Conservation (phyloP, 2,113 vertebrate genomes). For the Miniopterus natalensis region DNA sequence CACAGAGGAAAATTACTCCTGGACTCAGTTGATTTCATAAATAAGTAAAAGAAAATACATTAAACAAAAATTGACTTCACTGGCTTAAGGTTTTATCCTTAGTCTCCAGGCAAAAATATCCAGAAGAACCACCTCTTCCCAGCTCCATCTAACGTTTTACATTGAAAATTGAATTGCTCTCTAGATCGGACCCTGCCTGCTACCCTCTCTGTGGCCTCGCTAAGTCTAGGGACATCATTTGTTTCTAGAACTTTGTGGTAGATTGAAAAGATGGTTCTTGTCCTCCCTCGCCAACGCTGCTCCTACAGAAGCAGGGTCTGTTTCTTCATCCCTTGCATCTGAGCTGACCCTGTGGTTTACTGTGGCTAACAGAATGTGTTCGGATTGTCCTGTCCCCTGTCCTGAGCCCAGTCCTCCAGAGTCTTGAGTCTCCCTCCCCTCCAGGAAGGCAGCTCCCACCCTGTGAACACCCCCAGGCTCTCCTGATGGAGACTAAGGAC, state of each 20-base stretch:
- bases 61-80: neutral
- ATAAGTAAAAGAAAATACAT: conserved; percentile 52
- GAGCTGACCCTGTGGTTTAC: neutral
- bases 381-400: fast-evolving
- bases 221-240: fast-evolving
- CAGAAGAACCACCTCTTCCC: neutral
- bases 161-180: neutral
- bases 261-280: neutral
- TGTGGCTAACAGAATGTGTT: neutral
- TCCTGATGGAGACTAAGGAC: neutral
- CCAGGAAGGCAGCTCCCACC: neutral
- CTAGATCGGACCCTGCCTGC: fast-evolving
- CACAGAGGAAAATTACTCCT: conserved; percentile 44
- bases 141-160: neutral
- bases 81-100: neutral
- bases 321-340: neutral
- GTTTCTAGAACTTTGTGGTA: neutral
- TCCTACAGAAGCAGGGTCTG: no score
- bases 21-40: conserved; percentile 27
- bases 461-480: neutral
- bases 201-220: fast-evolving
- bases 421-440: neutral
- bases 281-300: no score
- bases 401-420: neutral
- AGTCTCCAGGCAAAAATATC: neutral